Percentiles rank a stretch among this genome's conserved stretches.
phyloP scores from a whole-genome alignment of 1,140 invertebrate species.

The Plutomurus gul region DNA sequence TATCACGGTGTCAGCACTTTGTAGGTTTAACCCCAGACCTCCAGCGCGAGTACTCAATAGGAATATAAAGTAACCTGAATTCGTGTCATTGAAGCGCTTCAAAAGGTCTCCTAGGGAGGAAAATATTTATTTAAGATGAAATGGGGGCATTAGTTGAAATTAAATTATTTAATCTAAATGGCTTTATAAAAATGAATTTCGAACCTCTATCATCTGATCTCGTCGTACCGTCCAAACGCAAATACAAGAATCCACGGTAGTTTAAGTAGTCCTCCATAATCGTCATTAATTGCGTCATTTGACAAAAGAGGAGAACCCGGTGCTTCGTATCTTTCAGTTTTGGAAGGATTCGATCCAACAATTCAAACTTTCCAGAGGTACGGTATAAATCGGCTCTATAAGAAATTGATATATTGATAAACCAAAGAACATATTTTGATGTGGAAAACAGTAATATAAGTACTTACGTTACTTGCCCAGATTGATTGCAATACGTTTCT shows the following conservation, averaged over 20 bases:
- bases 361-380: constrained; percentile 72
- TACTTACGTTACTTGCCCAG: constrained; percentile 36
- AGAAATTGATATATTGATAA: not conserved
- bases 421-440: not conserved
- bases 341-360: constrained; percentile 71
- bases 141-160: too few species aligned
- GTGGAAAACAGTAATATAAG: not conserved
- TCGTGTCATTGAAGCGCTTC: constrained; percentile 65
- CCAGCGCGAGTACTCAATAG: constrained; percentile 71
- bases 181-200: too few species aligned
- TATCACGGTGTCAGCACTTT: constrained; percentile 73
- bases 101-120: constrained; percentile 68
- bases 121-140: too few species aligned
- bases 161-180: too few species aligned
- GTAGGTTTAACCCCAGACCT: constrained; percentile 72
- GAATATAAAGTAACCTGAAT: constrained; percentile 70
- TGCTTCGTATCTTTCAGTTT: constrained; percentile 68
- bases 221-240: constrained; percentile 69
- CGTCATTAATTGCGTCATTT: constrained; percentile 75
- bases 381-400: constrained; percentile 64
- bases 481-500: constrained; percentile 61
- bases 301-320: constrained; percentile 72
- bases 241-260: constrained; percentile 61
- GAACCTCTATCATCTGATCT: constrained; percentile 73
- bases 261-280: constrained; percentile 75